These are phyloP conservation scores for Lampris incognitus DNA, from an alignment of 2,113 vertebrate genomes.

Conservation along the genomic window DNA sequence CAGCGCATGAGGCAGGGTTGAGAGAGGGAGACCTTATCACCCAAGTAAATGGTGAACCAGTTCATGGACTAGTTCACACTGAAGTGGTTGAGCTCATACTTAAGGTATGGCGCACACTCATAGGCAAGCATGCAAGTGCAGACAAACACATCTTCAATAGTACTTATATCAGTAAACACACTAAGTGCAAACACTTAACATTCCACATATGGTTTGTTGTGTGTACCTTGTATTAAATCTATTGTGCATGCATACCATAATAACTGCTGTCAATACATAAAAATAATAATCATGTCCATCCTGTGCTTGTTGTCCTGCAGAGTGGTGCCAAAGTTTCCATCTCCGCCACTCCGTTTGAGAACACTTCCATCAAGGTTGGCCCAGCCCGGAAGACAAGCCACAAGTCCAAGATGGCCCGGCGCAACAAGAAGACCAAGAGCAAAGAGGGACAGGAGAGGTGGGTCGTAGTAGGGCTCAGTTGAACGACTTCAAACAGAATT, in stretches of 20 bases:
- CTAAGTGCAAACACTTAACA: background rate
- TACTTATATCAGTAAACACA: background rate
- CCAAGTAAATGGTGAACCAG: constrained; percentile 95
- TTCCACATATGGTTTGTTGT: background rate
- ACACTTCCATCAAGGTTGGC: constrained; percentile 96
- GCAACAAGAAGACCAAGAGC: constrained; percentile 91
- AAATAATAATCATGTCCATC: background rate
- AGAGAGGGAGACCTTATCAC: constrained; percentile 96
- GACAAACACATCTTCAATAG: background rate
- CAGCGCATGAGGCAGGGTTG: constrained; percentile 92
- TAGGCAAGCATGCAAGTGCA: background rate
- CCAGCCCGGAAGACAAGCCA: constrained; percentile 91
- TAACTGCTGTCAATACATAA: too few species aligned
- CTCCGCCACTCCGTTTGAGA: constrained; percentile 94
- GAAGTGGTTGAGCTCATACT: constrained; percentile 98
- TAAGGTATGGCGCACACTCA: constrained; percentile 82
- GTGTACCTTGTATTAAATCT: background rate
- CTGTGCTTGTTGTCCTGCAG: constrained; percentile 70
- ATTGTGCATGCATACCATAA: background rate
- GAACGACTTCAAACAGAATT: background rate
- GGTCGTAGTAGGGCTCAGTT: background rate
- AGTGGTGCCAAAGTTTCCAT: constrained; percentile 96
- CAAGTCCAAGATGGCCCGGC: constrained; percentile 96
- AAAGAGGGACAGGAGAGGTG: constrained; percentile 96
- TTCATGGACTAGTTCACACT: constrained; percentile 95